Conservation (phyloP, 2,888 invertebrate genomes). For the Drosophila greeni region DNA sequence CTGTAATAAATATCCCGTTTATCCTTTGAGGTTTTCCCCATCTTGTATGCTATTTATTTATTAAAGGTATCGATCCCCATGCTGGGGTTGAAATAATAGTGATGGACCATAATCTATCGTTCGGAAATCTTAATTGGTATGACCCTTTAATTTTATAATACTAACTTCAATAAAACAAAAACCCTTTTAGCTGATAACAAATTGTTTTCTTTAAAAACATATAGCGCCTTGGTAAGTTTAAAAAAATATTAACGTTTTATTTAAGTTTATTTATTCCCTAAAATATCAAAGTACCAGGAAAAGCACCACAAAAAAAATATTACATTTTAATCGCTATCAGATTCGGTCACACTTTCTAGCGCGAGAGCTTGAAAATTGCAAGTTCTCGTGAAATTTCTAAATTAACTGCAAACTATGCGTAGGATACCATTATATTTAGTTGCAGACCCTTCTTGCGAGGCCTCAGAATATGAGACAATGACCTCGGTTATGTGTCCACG, state of each 20-base stretch:
- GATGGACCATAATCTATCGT: not conserved
- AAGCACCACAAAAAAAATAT: too few species aligned
- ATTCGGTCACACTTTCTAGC: conserved; percentile 22
- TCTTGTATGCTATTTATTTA: conserved; percentile 76
- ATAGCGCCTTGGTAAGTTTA: too few species aligned
- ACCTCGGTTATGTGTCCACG: conserved; percentile 14
- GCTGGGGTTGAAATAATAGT: conserved; percentile 3
- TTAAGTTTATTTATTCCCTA: not conserved
- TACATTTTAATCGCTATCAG: not conserved
- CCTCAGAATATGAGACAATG: conserved; percentile 29
- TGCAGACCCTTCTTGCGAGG: conserved; percentile 7
- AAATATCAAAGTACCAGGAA: not conserved
- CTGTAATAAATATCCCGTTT: conserved; percentile 99
- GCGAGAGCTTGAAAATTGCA: conserved; percentile 29
- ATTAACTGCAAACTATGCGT: conserved; percentile 26
- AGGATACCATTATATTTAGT: conserved; percentile 10
- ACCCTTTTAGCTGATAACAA: too few species aligned
- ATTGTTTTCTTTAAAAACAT: too few species aligned
- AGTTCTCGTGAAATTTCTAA: conserved; percentile 5
- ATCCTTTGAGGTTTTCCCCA: conserved; percentile 99
- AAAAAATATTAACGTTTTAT: too few species aligned
- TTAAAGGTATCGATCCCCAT: not conserved
- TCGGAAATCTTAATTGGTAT: not conserved
- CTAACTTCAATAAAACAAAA: not conserved
- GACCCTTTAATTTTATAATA: not conserved